Evolutionary conservation across 2,888 invertebrate species (phyloP).

Genomic region (Dromius quadrimaculatus): DNA sequence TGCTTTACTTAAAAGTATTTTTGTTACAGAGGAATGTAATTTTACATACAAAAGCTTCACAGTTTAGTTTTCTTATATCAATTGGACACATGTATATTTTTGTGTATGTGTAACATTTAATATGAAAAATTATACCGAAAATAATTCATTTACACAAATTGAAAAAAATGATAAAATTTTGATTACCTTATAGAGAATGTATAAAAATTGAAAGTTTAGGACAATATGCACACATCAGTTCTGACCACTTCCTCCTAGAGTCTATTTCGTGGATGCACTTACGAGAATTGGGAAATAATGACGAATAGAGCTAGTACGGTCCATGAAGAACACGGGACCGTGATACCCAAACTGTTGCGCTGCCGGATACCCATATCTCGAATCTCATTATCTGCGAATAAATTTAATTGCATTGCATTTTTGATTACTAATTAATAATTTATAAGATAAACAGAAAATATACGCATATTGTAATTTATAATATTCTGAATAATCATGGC

Average conservation of each 20-base stretch:
- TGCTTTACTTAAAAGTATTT: not conserved
- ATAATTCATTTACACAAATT: not conserved
- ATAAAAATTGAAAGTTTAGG: slow-evolving; percentile 39
- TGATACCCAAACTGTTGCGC: not conserved
- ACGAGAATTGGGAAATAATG: slow-evolving; percentile 23
- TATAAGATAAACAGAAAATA: not conserved
- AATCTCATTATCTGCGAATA: slow-evolving; percentile 62
- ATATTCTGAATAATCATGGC: slow-evolving; percentile 1
- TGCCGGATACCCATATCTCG: slow-evolving; percentile 61
- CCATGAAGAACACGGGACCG: not conserved
- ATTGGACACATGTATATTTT: slow-evolving; percentile 44
- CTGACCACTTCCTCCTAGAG: slow-evolving; percentile 2
- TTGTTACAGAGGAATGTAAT: slow-evolving; percentile 18
- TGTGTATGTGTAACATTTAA: slow-evolving; percentile 12
- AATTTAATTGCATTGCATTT: not conserved
- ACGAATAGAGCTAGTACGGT: slow-evolving; percentile 9
- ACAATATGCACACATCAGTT: slow-evolving; percentile 40
- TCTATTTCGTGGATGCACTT: slow-evolving; percentile 16
- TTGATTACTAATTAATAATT: not conserved
- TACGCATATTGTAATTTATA: slow-evolving; percentile 1
- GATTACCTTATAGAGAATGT: slow-evolving; percentile 44
- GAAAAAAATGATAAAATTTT: slow-evolving; percentile 12
- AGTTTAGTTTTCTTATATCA: slow-evolving; percentile 36
- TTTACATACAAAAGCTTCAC: slow-evolving; percentile 49
- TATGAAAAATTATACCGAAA: not conserved